Evolutionary conservation across 2,797 vertebrate species (phyloP), one percentile per base, ranked within the genome.

Genomic region (Lerista edwardsae): DNA sequence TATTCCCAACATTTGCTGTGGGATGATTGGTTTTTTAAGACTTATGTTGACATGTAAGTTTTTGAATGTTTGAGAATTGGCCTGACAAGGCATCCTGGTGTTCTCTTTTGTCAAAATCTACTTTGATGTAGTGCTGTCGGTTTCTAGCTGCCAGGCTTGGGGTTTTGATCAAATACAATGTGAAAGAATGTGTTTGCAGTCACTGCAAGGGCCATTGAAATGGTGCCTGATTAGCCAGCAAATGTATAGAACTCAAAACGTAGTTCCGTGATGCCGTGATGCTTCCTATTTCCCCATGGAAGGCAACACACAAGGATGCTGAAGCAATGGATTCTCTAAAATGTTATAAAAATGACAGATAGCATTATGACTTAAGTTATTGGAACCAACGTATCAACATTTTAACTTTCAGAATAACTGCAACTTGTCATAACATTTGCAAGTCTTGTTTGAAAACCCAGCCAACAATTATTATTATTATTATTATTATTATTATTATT

Each of bases 221-320:
- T 31, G 41, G 41, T 84, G 39, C 55, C 76, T 72, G 68, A 55
- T 72, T 39, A 62, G 31, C 23, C 44, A 57, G 64, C 44, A 75
- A 79, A 64, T 55, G 2, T 55, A 72, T 6, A 64, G 31, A 44
- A n/a, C 2, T 23, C 25, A 6, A 61, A 51, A 10, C 27, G 4
- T 64, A 19, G 41, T 47, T 62, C n/a, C n/a, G n/a, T n/a, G n/a
- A n/a, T 65, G 68, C 41, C 34, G 9, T 73, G 73, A 31, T 51
- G 25, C 34, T 84, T 79, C 55, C 39, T 14, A 64, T 65, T 72
- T 84, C 59, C 31, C 55, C 67, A 64, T 17, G 31, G 75, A 84
- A 79, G 68, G 59, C 44, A 39, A 25, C 15, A 74, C 68, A 73
- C 31, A 75, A 73, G 27, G 47, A 77, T 57, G 55, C 36, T 76